Conservation (phyloP, 2,888 invertebrate species). For the Furcula furcula region DNA sequence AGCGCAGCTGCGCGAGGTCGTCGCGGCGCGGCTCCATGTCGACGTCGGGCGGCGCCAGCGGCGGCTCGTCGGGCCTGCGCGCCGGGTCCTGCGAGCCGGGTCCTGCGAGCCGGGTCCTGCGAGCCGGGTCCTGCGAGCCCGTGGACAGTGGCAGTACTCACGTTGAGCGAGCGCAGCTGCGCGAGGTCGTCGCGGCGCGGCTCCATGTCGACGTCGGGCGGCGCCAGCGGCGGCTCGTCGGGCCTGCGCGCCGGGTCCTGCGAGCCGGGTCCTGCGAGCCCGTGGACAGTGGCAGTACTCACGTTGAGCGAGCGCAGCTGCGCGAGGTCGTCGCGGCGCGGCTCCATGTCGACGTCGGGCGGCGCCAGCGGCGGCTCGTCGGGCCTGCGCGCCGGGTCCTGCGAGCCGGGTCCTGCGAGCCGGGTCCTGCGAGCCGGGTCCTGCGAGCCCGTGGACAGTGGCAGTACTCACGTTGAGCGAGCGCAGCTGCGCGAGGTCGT, state of each 20-base stretch:
- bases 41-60: conserved; percentile 57
- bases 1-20: conserved; percentile 93
- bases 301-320: background rate
- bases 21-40: conserved; percentile 84
- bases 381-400: background rate
- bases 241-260: too few relatives aligned
- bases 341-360: conserved; percentile 1
- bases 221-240: too few relatives aligned
- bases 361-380: background rate
- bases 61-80: too few relatives aligned
- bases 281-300: background rate
- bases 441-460: too few relatives aligned
- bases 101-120: conserved; percentile 77
- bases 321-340: background rate
- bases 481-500: conserved; percentile 92
- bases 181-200: too few relatives aligned
- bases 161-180: too few relatives aligned
- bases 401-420: too few relatives aligned
- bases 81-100: too few relatives aligned
- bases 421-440: too few relatives aligned
- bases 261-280: background rate
- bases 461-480: conserved; percentile 91
- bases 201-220: too few relatives aligned
- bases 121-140: too few relatives aligned
- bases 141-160: too few relatives aligned